Conservation (phyloP, 2,888 invertebrate genomes). For the Phaedon cochleariae region DNA sequence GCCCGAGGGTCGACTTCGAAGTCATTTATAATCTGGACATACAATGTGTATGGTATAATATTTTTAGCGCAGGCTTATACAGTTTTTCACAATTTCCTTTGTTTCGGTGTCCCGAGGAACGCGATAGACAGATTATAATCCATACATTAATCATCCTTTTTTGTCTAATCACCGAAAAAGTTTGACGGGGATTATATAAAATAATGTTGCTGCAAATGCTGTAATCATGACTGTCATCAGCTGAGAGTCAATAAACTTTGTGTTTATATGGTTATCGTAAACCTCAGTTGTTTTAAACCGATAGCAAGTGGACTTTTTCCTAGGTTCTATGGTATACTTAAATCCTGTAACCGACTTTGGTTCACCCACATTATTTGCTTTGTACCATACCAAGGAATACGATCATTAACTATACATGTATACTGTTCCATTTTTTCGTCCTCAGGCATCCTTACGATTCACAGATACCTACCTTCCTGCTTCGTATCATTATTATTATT, state of each 20-base stretch:
- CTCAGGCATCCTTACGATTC: not conserved
- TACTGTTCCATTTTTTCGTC: not conserved
- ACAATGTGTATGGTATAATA: slow-evolving; percentile 4
- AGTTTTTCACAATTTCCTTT: slow-evolving; percentile 8
- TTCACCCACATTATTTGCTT: too few relatives aligned
- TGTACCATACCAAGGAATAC: too few relatives aligned
- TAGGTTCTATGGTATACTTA: too few relatives aligned
- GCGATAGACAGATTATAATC: slow-evolving; percentile 6
- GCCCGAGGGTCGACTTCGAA: not conserved
- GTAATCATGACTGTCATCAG: too few relatives aligned
- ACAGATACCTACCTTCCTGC: not conserved
- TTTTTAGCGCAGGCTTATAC: slow-evolving; percentile 6
- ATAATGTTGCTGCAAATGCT: too few relatives aligned
- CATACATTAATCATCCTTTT: slow-evolving; percentile 6
- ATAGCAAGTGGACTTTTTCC: too few relatives aligned
- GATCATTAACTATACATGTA: too few relatives aligned
- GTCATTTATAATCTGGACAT: slow-evolving; percentile 12
- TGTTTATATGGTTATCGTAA: too few relatives aligned
- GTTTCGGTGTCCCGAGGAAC: slow-evolving; percentile 2
- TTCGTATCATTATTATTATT: not conserved
- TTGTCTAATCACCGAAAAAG: not conserved
- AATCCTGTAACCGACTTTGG: too few relatives aligned
- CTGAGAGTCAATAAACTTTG: too few relatives aligned
- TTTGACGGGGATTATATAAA: not conserved
- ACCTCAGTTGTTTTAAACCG: too few relatives aligned